Evolutionary conservation across 2,888 invertebrate species (phyloP).

Genomic region (Hartigia nigra): DNA sequence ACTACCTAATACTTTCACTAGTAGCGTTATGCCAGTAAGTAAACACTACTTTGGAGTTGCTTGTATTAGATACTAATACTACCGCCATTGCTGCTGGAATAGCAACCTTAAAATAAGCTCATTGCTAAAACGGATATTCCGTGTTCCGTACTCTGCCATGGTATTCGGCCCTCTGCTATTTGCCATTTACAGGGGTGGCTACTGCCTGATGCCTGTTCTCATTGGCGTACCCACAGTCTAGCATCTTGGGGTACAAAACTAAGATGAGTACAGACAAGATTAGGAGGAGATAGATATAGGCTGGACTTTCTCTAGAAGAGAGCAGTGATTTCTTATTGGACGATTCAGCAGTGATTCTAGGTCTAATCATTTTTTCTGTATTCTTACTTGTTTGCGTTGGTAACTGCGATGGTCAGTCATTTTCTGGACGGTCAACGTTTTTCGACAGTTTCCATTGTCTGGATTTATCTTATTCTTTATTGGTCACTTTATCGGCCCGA

Average conservation of each 20-base stretch:
- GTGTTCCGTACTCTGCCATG: slow-evolving; percentile 50
- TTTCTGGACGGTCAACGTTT: background rate
- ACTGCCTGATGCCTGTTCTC: background rate
- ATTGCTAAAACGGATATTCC: slow-evolving; percentile 63
- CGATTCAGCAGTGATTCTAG: background rate
- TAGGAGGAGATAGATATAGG: background rate
- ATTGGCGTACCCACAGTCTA: background rate
- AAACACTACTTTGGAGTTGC: background rate
- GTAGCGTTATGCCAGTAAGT: background rate
- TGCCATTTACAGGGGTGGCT: slow-evolving; percentile 11
- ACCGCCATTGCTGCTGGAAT: background rate
- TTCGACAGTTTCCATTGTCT: background rate
- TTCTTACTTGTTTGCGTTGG: background rate
- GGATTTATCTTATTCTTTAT: background rate
- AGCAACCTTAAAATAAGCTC: slow-evolving; percentile 47
- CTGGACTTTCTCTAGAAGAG: background rate
- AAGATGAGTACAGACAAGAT: background rate
- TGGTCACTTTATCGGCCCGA: background rate
- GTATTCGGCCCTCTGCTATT: slow-evolving; percentile 33
- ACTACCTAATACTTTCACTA: background rate
- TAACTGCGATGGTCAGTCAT: background rate
- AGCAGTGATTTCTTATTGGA: background rate
- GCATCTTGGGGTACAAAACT: background rate
- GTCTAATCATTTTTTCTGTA: background rate
- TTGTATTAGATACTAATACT: background rate